A percentile compares a stretch with the other conserved stretches of the same genome.
Evolutionary conservation across 2,888 invertebrate genomes (phyloP).

Genomic region (Odontocolon sp.): DNA sequence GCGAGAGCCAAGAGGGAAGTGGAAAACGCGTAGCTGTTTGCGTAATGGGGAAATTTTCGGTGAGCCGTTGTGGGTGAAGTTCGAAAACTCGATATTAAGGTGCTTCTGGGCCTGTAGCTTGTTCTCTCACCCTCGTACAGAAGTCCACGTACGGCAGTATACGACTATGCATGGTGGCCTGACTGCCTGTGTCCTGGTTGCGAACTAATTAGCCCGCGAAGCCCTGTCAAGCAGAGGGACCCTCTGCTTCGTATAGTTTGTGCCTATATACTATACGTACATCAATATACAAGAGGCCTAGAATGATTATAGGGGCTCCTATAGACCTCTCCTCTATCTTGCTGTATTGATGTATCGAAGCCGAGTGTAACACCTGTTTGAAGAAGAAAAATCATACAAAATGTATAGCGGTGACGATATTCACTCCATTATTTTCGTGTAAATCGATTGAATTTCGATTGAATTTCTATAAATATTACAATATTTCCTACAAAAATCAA

Average conservation of each 20-base stretch:
- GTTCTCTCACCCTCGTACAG: background rate
- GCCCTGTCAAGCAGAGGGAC: constrained; percentile 24
- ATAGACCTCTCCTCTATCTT: background rate
- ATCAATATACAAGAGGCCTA: background rate
- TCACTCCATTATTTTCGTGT: background rate
- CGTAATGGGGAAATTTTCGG: constrained; percentile 70
- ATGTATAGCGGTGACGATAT: background rate
- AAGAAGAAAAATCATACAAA: too few species aligned
- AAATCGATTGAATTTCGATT: background rate
- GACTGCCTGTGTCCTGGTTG: constrained; percentile 49
- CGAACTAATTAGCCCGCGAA: constrained; percentile 59
- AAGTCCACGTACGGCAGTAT: constrained; percentile 32
- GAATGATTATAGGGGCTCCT: constrained; percentile 18
- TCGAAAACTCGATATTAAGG: constrained; percentile 68
- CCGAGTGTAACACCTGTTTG: constrained; percentile 9
- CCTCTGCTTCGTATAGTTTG: background rate
- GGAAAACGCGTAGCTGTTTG: constrained; percentile 55
- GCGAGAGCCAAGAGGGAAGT: constrained; percentile 54
- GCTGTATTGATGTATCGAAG: background rate
- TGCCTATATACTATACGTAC: background rate
- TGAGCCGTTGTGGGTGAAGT: constrained; percentile 64
- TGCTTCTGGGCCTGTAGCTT: constrained; percentile 36
- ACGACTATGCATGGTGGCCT: background rate
- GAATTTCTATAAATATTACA: background rate
- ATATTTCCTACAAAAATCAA: background rate